Conservation (phyloP, 2,888 invertebrate genomes). For the Entomobrya proxima region DNA sequence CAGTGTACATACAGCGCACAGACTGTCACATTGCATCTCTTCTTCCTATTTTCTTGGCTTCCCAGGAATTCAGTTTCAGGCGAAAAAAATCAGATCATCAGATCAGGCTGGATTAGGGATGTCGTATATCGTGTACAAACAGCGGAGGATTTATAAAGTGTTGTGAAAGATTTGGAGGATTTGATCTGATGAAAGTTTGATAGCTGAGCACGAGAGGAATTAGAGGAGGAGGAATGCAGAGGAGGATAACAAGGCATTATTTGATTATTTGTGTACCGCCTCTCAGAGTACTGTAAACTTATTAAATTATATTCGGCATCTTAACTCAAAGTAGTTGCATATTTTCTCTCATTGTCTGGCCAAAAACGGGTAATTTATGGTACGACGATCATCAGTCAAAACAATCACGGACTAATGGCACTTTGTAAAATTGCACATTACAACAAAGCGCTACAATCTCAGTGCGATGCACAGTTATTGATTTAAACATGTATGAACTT, state of each 20-base stretch:
- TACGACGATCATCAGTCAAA: no score
- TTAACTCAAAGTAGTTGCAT: no score
- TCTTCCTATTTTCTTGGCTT: conserved; percentile 38
- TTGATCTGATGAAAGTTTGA: conserved; percentile 32
- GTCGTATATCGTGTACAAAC: conserved; percentile 18
- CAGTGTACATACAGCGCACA: no score
- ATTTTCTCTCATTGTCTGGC: no score
- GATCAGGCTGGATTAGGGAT: conserved; percentile 37
- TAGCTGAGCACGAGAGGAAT: not conserved
- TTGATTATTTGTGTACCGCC: not conserved
- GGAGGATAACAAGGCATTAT: not conserved
- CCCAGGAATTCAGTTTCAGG: conserved; percentile 13
- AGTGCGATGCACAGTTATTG: no score
- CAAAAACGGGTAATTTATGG: no score
- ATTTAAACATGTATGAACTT: no score
- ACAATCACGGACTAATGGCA: no score
- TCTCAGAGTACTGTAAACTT: no score
- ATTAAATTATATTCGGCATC: no score
- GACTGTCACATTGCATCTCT: conserved; percentile 18
- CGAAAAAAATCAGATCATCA: conserved; percentile 37
- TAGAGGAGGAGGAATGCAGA: not conserved
- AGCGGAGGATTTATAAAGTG: conserved; percentile 34
- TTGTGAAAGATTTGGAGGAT: conserved; percentile 53
- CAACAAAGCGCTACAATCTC: no score
- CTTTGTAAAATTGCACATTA: no score